Evolutionary conservation across 2,797 vertebrate species (phyloP).

Genomic region (Aplochiton taeniatus): DNA sequence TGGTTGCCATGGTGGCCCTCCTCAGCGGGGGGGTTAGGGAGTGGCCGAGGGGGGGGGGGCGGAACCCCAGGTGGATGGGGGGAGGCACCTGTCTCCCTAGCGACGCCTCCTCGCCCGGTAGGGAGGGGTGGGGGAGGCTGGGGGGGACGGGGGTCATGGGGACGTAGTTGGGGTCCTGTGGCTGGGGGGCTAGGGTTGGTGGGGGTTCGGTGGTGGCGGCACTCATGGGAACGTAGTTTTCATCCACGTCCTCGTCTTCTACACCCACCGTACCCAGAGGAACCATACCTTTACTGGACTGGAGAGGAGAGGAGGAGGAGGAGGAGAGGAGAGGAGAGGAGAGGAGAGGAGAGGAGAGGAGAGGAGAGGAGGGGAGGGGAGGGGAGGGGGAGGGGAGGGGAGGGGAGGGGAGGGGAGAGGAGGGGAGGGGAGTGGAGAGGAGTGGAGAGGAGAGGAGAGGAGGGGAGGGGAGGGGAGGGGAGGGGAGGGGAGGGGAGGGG

Average conservation of each 20-base stretch:
- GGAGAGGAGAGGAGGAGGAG: constrained; percentile 15
- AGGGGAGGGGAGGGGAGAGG: not conserved
- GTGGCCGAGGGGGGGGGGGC: constrained; percentile 47
- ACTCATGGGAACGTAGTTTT: constrained; percentile 92
- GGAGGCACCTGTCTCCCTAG: constrained; percentile 89
- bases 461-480: not conserved
- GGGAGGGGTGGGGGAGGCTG: too few species aligned
- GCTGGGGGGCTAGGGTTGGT: constrained; percentile 46
- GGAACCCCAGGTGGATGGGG: constrained; percentile 88
- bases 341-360: not conserved
- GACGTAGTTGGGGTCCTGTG: constrained; percentile 86
- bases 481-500: not conserved
- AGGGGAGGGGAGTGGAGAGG: not conserved
- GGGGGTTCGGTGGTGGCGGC: constrained; percentile 72
- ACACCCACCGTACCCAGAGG: constrained; percentile 75
- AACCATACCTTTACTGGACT: constrained; percentile 87
- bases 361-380: not conserved
- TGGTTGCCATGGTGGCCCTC: constrained; percentile 71
- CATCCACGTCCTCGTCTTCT: constrained; percentile 79
- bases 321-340: not conserved
- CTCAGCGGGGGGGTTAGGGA: constrained; percentile 64
- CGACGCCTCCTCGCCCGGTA: constrained; percentile 70
- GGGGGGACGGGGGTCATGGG: constrained; percentile 85
- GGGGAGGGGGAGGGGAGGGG: too few species aligned
- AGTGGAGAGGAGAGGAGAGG: not conserved